These are phyloP conservation scores for Sinocyclocheilus grahami DNA, from an alignment of 2,113 vertebrate species.

Conservation along the genomic window DNA sequence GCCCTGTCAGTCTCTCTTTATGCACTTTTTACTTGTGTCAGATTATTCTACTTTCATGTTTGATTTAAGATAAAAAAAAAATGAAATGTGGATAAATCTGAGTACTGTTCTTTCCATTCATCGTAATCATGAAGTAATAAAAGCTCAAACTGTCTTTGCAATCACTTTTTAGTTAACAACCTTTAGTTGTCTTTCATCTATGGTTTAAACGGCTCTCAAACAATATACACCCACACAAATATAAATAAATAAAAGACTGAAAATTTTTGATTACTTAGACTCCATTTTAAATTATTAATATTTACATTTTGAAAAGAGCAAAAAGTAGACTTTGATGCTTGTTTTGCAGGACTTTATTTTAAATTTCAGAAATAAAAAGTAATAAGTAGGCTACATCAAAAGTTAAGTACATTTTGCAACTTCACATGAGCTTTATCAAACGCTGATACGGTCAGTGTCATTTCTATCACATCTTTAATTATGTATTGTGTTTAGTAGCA, in stretches of 20 bases:
- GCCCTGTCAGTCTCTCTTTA: not conserved
- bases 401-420: not conserved
- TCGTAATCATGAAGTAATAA: not conserved
- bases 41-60: slow-evolving; percentile 14
- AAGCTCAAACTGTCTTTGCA: not conserved
- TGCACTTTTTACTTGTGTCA: slow-evolving; percentile 22
- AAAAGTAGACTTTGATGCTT: too few relatives aligned
- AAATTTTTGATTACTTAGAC: not conserved
- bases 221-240: not conserved
- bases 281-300: too few relatives aligned
- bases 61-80: slow-evolving; percentile 38
- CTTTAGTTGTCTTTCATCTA: not conserved
- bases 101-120: not conserved
- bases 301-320: too few relatives aligned
- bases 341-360: not conserved
- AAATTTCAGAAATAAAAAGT: not conserved
- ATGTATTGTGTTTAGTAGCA: not conserved
- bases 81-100: slow-evolving; percentile 1
- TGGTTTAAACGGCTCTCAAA: not conserved
- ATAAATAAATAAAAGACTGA: not conserved
- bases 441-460: not conserved
- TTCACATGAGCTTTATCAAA: slow-evolving; percentile 1
- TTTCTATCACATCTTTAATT: not conserved
- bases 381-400: not conserved
- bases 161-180: not conserved